Conservation (phyloP, 35 echinoderm and acorn worm species). For the Ptychodera flava region DNA sequence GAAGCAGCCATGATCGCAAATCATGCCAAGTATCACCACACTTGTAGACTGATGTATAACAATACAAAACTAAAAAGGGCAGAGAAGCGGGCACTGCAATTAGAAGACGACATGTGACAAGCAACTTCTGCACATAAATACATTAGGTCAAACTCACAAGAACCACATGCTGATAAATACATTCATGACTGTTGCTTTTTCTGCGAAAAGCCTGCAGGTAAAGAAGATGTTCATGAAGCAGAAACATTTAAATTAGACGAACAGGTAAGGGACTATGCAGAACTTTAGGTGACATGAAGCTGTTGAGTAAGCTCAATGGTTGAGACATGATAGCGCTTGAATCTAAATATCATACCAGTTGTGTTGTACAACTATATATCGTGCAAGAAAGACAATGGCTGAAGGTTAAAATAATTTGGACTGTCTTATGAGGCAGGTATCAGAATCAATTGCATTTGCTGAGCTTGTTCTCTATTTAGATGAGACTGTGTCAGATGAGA, state of each 20-base stretch:
- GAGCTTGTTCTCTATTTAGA: slow-evolving; percentile 43
- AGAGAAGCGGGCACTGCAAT: slow-evolving; percentile 25
- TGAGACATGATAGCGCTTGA: slow-evolving; percentile 39
- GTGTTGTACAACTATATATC: slow-evolving; percentile 20
- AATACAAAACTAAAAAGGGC: slow-evolving; percentile 33
- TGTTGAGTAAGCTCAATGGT: slow-evolving; percentile 13
- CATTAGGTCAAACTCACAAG: slow-evolving; percentile 22
- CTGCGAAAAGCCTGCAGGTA: too few relatives aligned
- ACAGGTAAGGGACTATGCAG: slow-evolving; percentile 16
- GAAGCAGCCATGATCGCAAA: slow-evolving; percentile 35
- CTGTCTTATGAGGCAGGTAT: too few relatives aligned
- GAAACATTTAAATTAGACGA: slow-evolving; percentile 1
- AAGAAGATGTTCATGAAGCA: slow-evolving; percentile 11
- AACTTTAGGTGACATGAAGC: slow-evolving; percentile 23
- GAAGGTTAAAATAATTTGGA: neutral
- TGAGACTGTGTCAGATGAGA: slow-evolving; percentile 22
- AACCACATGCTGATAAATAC: too few relatives aligned
- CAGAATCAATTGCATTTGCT: slow-evolving; percentile 43
- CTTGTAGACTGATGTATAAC: too few relatives aligned
- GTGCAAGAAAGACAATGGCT: neutral
- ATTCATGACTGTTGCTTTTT: too few relatives aligned
- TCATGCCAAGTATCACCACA: too few relatives aligned
- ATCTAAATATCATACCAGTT: slow-evolving; percentile 21
- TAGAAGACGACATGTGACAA: slow-evolving; percentile 2
- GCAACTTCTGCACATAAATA: neutral